Conservation (phyloP, 2,888 invertebrate species). For the Plebejus argus region DNA sequence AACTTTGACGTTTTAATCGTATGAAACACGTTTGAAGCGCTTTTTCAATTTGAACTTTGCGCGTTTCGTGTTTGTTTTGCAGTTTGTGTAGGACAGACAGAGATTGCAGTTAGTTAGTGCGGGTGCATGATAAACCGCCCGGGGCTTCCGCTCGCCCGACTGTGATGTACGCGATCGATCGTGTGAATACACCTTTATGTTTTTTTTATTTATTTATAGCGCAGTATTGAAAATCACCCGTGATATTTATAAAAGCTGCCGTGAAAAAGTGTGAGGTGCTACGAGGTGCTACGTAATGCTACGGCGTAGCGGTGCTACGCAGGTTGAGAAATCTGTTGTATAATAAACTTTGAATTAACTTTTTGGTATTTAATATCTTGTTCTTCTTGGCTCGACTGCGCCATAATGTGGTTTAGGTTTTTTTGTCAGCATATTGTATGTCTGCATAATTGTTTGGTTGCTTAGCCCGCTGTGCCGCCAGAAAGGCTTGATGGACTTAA, state of each 20-base stretch:
- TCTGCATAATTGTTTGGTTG: too few relatives aligned
- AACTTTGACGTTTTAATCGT: slow-evolving; percentile 18
- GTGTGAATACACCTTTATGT: slow-evolving; percentile 69
- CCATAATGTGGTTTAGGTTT: too few relatives aligned
- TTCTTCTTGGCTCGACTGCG: too few relatives aligned
- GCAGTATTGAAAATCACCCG: slow-evolving; percentile 42
- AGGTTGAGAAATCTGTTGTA: not conserved
- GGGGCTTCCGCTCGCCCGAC: slow-evolving; percentile 72
- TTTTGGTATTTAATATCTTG: too few relatives aligned
- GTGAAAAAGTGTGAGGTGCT: not conserved
- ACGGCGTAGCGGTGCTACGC: not conserved
- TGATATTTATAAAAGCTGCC: slow-evolving; percentile 24
- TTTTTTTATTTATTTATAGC: slow-evolving; percentile 54
- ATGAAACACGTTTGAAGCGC: not conserved
- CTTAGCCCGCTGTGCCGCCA: too few relatives aligned
- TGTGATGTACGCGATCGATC: slow-evolving; percentile 71
- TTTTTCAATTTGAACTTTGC: slow-evolving; percentile 25
- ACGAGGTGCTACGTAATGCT: not conserved
- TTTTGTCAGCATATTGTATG: too few relatives aligned
- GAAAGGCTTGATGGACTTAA: too few relatives aligned
- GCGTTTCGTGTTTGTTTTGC: slow-evolving; percentile 41
- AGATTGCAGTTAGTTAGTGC: slow-evolving; percentile 54
- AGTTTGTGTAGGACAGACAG: slow-evolving; percentile 44
- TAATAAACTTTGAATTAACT: too few relatives aligned
- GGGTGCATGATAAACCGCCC: slow-evolving; percentile 69